Base-by-base conservation (phyloP, 2,888 invertebrate genomes). In the Himalopsyche japonica region DNA sequence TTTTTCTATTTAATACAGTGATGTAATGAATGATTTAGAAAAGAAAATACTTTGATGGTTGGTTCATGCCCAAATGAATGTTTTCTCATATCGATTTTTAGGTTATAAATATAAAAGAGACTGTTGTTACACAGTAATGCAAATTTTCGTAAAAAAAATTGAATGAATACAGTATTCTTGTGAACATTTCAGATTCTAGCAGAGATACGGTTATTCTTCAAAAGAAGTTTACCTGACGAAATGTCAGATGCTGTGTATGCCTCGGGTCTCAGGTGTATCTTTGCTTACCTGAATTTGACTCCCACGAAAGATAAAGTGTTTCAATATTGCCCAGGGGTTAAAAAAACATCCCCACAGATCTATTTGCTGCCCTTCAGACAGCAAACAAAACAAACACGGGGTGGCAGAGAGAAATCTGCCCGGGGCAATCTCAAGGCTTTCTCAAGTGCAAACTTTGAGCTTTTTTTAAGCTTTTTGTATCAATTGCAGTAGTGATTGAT, bases 391-490 rank as follows among this genome's bases (percentile, higher is more conserved):
- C 70, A 70, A 70, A 70, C 70, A 70, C 70, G 27, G 70, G 70
- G 70, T 30, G 30, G 27, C 6, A 8, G 3, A 24, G 27, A 70
- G 27, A 24, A 27, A 70, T 70, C 70, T 30, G 70, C 70, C 30
- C 24, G 70, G 70, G 70, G 70, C 24, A 30, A 70, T 70, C 70
- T 70, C 27, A 12, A 70, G 70, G 30, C 70, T 30, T 27, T 70
- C 70, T 70, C 70, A 70, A 70, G 70, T 70, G 70, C 70, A 70
- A 70, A 70, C 70, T 20, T 27, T 27, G 70, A 3, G 70, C 12
- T 70, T 70, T 70, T 49, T 70, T 70, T 70, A 70, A 70, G 70
- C 70, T 70, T 70, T 70, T 70, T 70, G 70, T 70, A 70, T 70
- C 70, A 70, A 70, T 70, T 27, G 70, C 70, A 70, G 30, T 15